Evolutionary conservation across 2,888 invertebrate species (phyloP).

Genomic region (Meteorus cinctellus): DNA sequence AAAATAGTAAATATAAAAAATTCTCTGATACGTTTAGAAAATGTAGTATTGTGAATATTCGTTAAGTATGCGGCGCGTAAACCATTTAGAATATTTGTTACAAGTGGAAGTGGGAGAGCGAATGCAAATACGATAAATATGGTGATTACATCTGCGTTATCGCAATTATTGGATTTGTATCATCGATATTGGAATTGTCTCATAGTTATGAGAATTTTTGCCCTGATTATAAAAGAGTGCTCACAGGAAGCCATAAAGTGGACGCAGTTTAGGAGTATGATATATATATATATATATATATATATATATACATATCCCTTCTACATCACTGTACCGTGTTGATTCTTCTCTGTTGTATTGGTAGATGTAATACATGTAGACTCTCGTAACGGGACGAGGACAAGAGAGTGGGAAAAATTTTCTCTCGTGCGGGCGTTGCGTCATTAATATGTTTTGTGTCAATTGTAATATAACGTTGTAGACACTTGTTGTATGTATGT

Average conservation of each 20-base stretch:
- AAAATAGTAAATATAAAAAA: too few relatives aligned
- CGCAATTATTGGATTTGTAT: not conserved
- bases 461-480: slow-evolving; percentile 46
- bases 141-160: not conserved
- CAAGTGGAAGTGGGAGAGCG: too few relatives aligned
- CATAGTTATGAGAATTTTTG: not conserved
- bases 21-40: too few relatives aligned
- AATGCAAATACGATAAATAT: not conserved
- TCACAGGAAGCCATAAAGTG: slow-evolving; percentile 53
- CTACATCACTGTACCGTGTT: not conserved
- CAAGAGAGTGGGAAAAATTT: slow-evolving; percentile 46
- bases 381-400: slow-evolving; percentile 11
- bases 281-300: slow-evolving; percentile 15
- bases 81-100: too few relatives aligned
- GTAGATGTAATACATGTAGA: slow-evolving; percentile 34
- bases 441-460: slow-evolving; percentile 51
- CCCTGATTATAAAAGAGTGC: slow-evolving; percentile 9
- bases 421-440: slow-evolving; percentile 49
- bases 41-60: too few relatives aligned
- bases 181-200: not conserved
- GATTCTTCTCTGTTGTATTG: slow-evolving; percentile 4
- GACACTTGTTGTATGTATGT: slow-evolving; percentile 29
- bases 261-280: slow-evolving; percentile 45
- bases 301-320: slow-evolving; percentile 21
- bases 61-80: too few relatives aligned